Evolutionary conservation across 2,113 vertebrate species (phyloP).

Genomic region (Pomatorhinus ruficollis): DNA sequence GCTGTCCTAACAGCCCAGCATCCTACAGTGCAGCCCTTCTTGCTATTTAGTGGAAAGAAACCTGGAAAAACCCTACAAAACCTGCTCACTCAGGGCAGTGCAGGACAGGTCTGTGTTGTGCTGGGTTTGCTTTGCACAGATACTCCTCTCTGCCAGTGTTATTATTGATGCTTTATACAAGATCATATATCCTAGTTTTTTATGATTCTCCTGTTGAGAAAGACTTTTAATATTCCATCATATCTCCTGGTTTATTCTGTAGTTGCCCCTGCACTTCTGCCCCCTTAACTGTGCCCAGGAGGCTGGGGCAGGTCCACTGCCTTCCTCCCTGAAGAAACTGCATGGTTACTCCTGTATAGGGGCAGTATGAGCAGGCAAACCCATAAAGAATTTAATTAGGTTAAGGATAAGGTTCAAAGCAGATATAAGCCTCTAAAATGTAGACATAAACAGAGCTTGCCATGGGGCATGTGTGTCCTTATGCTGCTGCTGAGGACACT

Average conservation of each 20-base stretch:
- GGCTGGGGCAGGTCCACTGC: neutral
- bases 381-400: neutral
- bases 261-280: neutral
- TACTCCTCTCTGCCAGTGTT: neutral
- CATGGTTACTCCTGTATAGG: neutral
- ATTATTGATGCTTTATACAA: neutral
- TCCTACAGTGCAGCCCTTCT: neutral
- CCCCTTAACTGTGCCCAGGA: accelerated
- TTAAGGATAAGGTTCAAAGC: conserved; percentile 16
- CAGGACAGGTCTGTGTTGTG: neutral
- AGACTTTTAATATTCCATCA: neutral
- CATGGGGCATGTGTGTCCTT: conserved; percentile 32
- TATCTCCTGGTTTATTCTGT: neutral
- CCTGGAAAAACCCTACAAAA: neutral
- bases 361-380: neutral
- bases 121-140: neutral
- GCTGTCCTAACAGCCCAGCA: neutral
- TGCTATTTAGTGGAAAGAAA: neutral
- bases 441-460: conserved; percentile 28
- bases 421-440: neutral
- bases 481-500: conserved; percentile 4
- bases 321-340: neutral
- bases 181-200: neutral
- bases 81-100: accelerated
- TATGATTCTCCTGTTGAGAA: neutral